Base-by-base conservation (phyloP, 1,140 invertebrate genomes). In the Drosophila pandora region DNA sequence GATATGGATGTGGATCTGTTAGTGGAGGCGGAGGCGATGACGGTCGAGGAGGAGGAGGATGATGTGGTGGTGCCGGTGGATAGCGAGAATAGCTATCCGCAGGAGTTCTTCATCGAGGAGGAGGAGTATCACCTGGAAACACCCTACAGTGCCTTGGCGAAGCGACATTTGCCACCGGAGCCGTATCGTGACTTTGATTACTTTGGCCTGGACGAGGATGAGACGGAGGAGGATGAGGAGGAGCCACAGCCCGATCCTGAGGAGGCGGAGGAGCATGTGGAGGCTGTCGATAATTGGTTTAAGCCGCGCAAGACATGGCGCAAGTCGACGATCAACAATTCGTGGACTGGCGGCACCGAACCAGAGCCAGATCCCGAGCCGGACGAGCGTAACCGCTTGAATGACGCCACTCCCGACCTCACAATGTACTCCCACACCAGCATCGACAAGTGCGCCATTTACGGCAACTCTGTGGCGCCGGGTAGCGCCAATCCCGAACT, bases 71-170 rank as follows among this genome's bases (percentile, higher is more conserved):
- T 57, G 9, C 54, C 52, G 3, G 5, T 63, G 17, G 59, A 74
- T 22, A 12, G 23, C 17, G 80, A 84, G 22, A 74, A 75, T 6
- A 41, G 30, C 10, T 76, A 43, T 76, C 75, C 60, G 21, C 17
- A 13, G 2, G 52, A 62, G 22, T 54, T 61, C 28, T 30, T 23
- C 7, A 89, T 89, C 30, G 85, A 89, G 52, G 80, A 89, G 37
- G 52, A 62, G 34, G 78, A 87, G 32, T 88, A 84, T 62, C 28
- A 59, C 6, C 76, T 73, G 17, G 85, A 90, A 12, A 62, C 39
- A 50, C 84, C 90, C 1, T 91, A 88, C 60, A 83, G 83, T 74
- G 85, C 80, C 76, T 83, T 91, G 74, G 90, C 90, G 41, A 82
- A 82, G 63, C 87, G 83, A 13, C 76, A 91, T 67, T 70, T 77